Base-by-base conservation (phyloP, 2,888 invertebrate species). In the Smittia aterrima region DNA sequence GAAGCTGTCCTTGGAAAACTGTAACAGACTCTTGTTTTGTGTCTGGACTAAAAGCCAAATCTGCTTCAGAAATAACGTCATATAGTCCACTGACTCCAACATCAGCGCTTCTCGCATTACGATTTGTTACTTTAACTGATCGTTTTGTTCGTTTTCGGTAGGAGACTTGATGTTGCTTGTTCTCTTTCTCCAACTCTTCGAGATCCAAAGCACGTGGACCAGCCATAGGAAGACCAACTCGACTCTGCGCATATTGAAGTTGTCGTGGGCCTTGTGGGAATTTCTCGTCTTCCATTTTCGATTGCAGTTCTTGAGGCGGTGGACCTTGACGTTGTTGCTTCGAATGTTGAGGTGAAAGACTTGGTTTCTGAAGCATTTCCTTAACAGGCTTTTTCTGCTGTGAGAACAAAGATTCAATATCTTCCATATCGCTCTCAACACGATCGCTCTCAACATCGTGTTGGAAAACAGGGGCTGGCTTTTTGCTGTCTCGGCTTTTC, bases 61-160 rank as follows among this genome's bases (percentile, higher is more conserved):
- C 96, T 1, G 94, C 93, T 82, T 95, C 93, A 1, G 95, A 95
- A 75, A 96, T 93, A 66, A 96, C 93, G 77, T 95, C 93, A 82
- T 95, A 95, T 22, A 94, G 87, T 0, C 94, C 93, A 77, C 92
- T 92, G 1, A 96, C 95, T 4, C 95, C 95, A 0, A 95, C 93
- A 79, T 94, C 94, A 1, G 93, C 91, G 76, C 92, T 93, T 71
- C 93, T 87, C 1, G 87, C 90, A 79, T 92, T 91, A 13, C 92
- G 86, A 79, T 90, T 90, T 3, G 88, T 86, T 13, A 90, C 86
- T 1, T 87, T 85, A 75, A 90, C 83, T 1, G 88, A 88, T 2
- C 92, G 87, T 67, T 89, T 86, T 27, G 92, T 86, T 75, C 86
- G 86, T 66, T 72, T 40, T 13, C 40, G 58, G 22, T 22, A 72